Evolutionary conservation across 2,888 invertebrate species (phyloP), one percentile per base, ranked within the genome.

Genomic region (Argyresthia albistria): DNA sequence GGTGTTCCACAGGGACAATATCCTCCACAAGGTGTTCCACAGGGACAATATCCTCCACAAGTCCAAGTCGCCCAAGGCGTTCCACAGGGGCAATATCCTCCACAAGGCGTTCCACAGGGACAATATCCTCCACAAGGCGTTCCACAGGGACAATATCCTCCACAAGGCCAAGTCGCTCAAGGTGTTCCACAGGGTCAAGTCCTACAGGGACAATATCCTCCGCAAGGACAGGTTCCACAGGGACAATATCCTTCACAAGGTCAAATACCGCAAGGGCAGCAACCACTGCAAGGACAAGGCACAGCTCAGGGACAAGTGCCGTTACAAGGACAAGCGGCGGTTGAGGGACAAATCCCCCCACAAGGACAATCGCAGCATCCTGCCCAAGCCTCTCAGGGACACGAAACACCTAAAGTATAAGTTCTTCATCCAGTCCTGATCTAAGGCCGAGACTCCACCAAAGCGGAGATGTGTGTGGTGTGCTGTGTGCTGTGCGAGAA

Each of bases 21-120:
- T 10, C 66, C 62, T 10, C 67, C 64, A 3, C 66, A 64, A 37
- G 36, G 60, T 46, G 69, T 60, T 43, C 66, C 65, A 46, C 60
- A 61, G 54, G 58, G 36, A 51, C 65, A 63, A 54, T 56, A 59
- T n/a, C 66, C 66, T 45, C 55, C 56, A 4, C 60, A 61, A 53
- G 59, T 43, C 48, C 65, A 64, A 54, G 56, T 58, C 10, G 50
- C 15, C 25, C 46, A 50, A 50, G 50, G 50, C 6, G 59, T 59
- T 48, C 60, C 59, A 52, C 64, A 63, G 36, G 64, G 59, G 11
- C 56, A 59, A 49, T 51, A 58, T 10, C 66, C 62, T 10, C 12
- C 15, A 2, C 48, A 48, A 35, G 35, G 36, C 35, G 48, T 9
- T 12, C 63, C 62, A 52, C 64, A 63, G 36, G 64, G 59, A 12